Conservation (phyloP, 2,113 vertebrate genomes). For the Nicator chloris region DNA sequence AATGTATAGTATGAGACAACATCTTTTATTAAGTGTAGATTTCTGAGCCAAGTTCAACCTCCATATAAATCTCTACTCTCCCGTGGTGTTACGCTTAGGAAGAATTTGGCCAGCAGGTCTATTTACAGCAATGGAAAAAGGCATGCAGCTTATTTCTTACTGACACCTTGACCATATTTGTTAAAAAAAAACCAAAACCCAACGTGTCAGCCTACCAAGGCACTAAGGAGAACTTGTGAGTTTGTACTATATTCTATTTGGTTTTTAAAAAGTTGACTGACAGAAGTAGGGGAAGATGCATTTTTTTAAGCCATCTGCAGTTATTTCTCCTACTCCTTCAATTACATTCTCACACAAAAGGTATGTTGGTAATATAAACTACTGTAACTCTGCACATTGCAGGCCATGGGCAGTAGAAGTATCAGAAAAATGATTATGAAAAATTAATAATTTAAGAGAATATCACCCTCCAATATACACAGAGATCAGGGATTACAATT, state of each 20-base stretch:
- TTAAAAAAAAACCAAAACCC: background rate
- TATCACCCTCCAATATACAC: background rate
- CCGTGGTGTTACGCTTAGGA: background rate
- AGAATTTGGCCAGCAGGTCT: background rate
- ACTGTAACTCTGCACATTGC: background rate
- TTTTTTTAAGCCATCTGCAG: background rate
- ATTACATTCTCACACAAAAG: background rate
- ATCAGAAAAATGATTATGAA: background rate
- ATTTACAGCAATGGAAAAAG: slow-evolving; percentile 1
- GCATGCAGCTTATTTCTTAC: background rate
- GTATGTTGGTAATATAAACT: background rate
- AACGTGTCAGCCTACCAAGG: background rate
- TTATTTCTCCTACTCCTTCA: background rate
- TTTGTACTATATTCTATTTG: background rate
- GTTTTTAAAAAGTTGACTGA: background rate
- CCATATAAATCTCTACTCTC: background rate
- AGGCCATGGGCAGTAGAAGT: background rate
- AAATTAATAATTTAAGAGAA: background rate
- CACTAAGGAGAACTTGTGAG: background rate
- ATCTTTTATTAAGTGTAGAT: background rate
- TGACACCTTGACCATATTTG: background rate
- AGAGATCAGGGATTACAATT: background rate
- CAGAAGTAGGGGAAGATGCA: background rate
- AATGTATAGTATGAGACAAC: background rate
- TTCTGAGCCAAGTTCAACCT: background rate